phyloP scores from a whole-genome alignment of 2,888 invertebrate genomes.

The Brachyptera putata region DNA sequence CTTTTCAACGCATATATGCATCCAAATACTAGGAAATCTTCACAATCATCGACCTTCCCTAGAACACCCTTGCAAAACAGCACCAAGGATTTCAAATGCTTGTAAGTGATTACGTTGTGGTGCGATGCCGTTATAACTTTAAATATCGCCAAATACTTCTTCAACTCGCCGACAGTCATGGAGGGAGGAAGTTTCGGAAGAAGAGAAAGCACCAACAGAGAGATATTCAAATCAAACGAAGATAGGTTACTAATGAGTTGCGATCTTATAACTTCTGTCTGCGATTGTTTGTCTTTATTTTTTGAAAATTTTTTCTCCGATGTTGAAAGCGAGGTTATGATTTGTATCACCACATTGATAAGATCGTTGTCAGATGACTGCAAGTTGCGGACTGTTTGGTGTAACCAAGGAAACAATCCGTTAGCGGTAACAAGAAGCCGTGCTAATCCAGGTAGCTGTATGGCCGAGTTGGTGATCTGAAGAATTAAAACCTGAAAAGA shows the following conservation, averaged over 20 bases:
- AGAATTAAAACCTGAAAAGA: constrained; percentile 56
- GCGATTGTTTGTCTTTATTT: neutral
- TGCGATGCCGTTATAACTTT: constrained; percentile 30
- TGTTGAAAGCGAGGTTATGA: constrained; percentile 30
- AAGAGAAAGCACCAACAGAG: constrained; percentile 36
- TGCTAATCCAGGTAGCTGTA: constrained; percentile 60
- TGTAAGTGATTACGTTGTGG: constrained; percentile 34
- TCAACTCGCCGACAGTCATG: constrained; percentile 8
- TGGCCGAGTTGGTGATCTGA: constrained; percentile 57
- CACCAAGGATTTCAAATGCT: constrained; percentile 38
- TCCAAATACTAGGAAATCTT: constrained; percentile 42
- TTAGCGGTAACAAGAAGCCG: constrained; percentile 62
- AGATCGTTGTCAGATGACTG: constrained; percentile 35
- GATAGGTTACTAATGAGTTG: too few species aligned
- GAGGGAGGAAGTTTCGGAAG: constrained; percentile 4
- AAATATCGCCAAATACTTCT: constrained; percentile 34
- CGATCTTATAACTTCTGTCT: neutral
- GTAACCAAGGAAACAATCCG: constrained; percentile 68
- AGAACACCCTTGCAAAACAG: constrained; percentile 33
- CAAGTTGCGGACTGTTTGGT: constrained; percentile 41
- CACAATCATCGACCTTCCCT: constrained; percentile 40
- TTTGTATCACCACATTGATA: constrained; percentile 36
- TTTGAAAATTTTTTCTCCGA: neutral
- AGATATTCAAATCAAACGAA: constrained; percentile 6
- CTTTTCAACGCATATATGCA: constrained; percentile 39